phyloP scores from a whole-genome alignment of 2,113 vertebrate genomes.

The Paracanthobrama guichenoti region DNA sequence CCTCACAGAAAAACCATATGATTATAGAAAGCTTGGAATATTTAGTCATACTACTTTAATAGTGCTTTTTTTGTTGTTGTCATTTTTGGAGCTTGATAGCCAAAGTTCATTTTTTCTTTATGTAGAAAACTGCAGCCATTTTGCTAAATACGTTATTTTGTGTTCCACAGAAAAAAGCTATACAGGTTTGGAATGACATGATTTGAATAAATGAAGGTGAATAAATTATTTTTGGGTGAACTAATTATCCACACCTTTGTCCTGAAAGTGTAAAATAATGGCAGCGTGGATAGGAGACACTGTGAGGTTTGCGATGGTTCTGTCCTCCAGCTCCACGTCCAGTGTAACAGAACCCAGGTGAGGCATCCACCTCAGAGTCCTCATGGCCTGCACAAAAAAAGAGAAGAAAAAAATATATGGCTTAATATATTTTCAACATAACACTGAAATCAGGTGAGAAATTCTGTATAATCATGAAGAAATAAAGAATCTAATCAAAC shows the following conservation, averaged over 20 bases:
- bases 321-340: conserved; percentile 92
- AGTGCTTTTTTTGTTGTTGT: not conserved
- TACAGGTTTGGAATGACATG: not conserved
- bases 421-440: not conserved
- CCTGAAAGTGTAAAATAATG: conserved; percentile 95
- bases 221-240: not conserved
- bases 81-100: not conserved
- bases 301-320: conserved; percentile 84
- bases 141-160: not conserved
- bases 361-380: conserved; percentile 97
- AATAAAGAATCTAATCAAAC: not conserved
- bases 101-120: not conserved
- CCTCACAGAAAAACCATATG: too few relatives aligned
- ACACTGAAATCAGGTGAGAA: not conserved
- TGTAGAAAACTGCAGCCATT: not conserved
- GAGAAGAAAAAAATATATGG: not conserved
- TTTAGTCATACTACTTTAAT: too few relatives aligned
- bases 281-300: conserved; percentile 93
- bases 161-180: not conserved
- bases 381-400: conserved; percentile 84
- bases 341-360: conserved; percentile 91
- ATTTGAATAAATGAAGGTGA: too few relatives aligned
- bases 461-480: not conserved
- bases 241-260: conserved; percentile 71
- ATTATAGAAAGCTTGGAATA: too few relatives aligned